phyloP scores from a whole-genome alignment of 1,140 invertebrate genomes.

The Diorhabda sublineata region DNA sequence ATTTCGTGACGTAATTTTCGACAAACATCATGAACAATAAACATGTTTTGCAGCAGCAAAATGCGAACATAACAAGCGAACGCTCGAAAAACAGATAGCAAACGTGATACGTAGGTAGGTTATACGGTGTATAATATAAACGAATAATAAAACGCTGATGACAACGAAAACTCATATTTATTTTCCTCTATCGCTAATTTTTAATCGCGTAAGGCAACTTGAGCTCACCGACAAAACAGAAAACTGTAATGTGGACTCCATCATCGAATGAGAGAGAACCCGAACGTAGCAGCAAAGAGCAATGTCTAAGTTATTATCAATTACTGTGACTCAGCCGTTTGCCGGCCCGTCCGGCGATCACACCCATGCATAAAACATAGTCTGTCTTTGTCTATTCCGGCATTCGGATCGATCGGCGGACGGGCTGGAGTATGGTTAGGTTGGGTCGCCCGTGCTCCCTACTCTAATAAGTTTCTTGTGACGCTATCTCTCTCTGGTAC shows the following conservation, averaged over 20 bases:
- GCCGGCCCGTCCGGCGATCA: conserved; percentile 43
- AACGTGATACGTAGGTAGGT: background rate
- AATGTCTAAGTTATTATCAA: conserved; percentile 50
- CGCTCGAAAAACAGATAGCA: background rate
- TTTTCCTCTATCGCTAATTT: conserved; percentile 9
- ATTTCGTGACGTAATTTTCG: background rate
- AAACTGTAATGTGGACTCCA: conserved; percentile 22
- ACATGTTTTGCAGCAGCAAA: conserved; percentile 9
- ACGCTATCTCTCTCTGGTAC: conserved; percentile 28
- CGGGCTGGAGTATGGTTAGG: conserved; percentile 46
- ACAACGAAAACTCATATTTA: conserved; percentile 7
- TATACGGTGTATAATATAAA: background rate
- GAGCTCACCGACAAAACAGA: conserved; percentile 15
- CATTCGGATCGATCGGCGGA: conserved; percentile 45
- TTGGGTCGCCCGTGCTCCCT: conserved; percentile 45
- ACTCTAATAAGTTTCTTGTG: conserved; percentile 45
- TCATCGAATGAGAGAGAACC: conserved; percentile 26
- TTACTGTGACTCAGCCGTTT: conserved; percentile 50
- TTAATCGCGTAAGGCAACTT: conserved; percentile 12
- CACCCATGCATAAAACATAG: conserved; percentile 46
- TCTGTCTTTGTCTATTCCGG: conserved; percentile 48
- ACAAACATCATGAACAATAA: conserved; percentile 16
- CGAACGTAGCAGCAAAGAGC: conserved; percentile 37
- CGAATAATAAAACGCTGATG: conserved; percentile 8
- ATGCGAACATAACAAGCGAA: conserved; percentile 2